Evolutionary conservation across 2,113 vertebrate genomes (phyloP).

Genomic region (Syrmaticus mikado): DNA sequence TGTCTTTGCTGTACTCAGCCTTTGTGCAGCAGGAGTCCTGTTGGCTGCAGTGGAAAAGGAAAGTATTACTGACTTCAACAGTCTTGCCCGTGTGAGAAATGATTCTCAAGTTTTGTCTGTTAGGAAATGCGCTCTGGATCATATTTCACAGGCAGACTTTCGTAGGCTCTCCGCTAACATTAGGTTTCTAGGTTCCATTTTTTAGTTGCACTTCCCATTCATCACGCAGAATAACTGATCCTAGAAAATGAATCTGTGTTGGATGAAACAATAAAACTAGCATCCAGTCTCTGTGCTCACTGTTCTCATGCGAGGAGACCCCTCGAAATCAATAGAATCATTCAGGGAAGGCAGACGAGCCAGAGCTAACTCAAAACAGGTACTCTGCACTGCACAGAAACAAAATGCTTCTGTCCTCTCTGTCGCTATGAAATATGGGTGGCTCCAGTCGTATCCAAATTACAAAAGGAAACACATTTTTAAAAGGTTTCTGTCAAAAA

Average conservation of each 20-base stretch:
- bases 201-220: conserved; percentile 69
- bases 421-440: conserved; percentile 33
- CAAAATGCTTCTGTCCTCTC: conserved; percentile 60
- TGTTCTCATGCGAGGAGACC: conserved; percentile 59
- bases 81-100: conserved; percentile 67
- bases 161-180: conserved; percentile 27
- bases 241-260: conserved; percentile 59
- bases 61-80: conserved; percentile 61
- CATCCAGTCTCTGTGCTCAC: conserved; percentile 62
- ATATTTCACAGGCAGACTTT: conserved; percentile 69
- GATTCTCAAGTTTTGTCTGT: conserved; percentile 57
- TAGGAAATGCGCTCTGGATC: conserved; percentile 63
- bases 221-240: conserved; percentile 63
- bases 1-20: background rate
- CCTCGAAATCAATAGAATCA: conserved; percentile 70
- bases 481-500: background rate
- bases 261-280: conserved; percentile 67
- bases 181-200: conserved; percentile 57
- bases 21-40: conserved; percentile 48
- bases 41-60: conserved; percentile 45
- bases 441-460: conserved; percentile 6
- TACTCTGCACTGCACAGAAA: conserved; percentile 40
- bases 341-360: conserved; percentile 60
- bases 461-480: conserved; percentile 5
- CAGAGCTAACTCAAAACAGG: conserved; percentile 68